Evolutionary conservation across 92 coral and sea anemone genomes (phyloP).

Genomic region (Siderastrea siderea): DNA sequence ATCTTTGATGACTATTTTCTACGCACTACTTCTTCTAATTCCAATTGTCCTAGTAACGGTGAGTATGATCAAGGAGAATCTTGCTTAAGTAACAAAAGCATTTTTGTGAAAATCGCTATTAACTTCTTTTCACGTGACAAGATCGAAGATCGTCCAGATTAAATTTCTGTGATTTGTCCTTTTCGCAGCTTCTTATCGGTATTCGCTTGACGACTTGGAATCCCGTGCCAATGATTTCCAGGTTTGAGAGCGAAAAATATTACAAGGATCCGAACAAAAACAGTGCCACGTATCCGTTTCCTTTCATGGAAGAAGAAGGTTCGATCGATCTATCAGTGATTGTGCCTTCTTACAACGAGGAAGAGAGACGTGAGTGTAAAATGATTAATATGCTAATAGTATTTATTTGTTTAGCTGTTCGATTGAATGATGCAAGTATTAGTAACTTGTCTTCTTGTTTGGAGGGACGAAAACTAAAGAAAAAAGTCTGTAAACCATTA

Average conservation of each 20-base stretch:
- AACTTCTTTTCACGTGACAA: neutral
- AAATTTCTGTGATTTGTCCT: neutral
- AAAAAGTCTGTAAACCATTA: neutral
- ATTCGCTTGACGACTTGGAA: constrained; percentile 82
- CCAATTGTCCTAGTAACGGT: constrained; percentile 54
- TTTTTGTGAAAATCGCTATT: neutral
- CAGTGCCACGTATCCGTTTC: constrained; percentile 92
- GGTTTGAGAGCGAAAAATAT: constrained; percentile 91
- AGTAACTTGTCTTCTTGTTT: constrained; percentile 8
- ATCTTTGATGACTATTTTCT: constrained; percentile 36
- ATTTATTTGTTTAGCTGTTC: constrained; percentile 27
- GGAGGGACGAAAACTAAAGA: neutral
- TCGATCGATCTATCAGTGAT: constrained; percentile 88
- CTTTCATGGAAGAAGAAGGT: constrained; percentile 94
- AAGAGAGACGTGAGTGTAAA: constrained; percentile 86
- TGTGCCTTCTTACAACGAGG: constrained; percentile 97
- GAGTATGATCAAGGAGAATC: neutral
- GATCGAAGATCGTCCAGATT: neutral
- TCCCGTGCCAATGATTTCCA: constrained; percentile 81
- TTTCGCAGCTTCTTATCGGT: constrained; percentile 72
- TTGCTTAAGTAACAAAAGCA: neutral
- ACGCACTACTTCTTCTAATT: constrained; percentile 37
- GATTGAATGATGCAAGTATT: neutral
- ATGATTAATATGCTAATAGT: neutral
- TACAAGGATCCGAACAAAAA: constrained; percentile 95